A percentile compares a stretch with the other conserved stretches of the same genome.
Conservation (phyloP, 2,888 invertebrate genomes). For the Phlogophora meticulosa region DNA sequence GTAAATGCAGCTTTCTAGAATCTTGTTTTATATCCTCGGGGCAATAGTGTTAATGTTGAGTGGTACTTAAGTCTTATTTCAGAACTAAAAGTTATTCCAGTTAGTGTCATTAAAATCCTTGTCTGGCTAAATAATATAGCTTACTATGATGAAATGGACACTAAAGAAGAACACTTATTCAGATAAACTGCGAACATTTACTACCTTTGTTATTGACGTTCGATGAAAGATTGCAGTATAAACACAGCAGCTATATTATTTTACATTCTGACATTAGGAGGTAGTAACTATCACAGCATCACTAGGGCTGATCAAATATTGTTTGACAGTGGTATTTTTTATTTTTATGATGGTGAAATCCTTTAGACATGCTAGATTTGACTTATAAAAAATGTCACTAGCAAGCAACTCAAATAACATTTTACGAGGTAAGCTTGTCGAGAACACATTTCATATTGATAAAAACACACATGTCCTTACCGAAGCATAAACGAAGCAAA, state of each 20-base stretch:
- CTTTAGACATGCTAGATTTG: too few species aligned
- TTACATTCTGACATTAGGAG: conserved; percentile 3
- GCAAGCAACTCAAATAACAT: conserved; percentile 14
- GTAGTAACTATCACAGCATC: background rate
- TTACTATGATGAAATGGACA: conserved; percentile 23
- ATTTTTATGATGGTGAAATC: too few species aligned
- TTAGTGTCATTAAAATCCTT: conserved; percentile 45
- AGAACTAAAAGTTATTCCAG: conserved; percentile 44
- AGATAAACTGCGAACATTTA: conserved; percentile 5
- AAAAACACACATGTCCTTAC: conserved; percentile 66
- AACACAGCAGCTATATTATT: conserved; percentile 5
- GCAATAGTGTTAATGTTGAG: conserved; percentile 60
- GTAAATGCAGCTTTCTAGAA: conserved; percentile 62
- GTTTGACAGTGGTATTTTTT: too few species aligned
- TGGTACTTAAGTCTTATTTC: conserved; percentile 49
- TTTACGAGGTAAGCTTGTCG: conserved; percentile 46
- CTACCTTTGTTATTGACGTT: conserved; percentile 4
- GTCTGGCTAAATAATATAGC: conserved; percentile 32
- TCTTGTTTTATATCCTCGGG: conserved; percentile 56
- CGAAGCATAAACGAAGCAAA: conserved; percentile 72
- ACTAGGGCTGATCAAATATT: background rate
- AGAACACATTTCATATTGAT: conserved; percentile 57
- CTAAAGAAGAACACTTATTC: conserved; percentile 17
- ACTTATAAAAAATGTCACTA: conserved; percentile 8
- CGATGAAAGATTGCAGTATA: conserved; percentile 6